These are phyloP conservation scores for Cephus spinipes DNA, from an alignment of 2,888 invertebrate species.

Conservation along the genomic window DNA sequence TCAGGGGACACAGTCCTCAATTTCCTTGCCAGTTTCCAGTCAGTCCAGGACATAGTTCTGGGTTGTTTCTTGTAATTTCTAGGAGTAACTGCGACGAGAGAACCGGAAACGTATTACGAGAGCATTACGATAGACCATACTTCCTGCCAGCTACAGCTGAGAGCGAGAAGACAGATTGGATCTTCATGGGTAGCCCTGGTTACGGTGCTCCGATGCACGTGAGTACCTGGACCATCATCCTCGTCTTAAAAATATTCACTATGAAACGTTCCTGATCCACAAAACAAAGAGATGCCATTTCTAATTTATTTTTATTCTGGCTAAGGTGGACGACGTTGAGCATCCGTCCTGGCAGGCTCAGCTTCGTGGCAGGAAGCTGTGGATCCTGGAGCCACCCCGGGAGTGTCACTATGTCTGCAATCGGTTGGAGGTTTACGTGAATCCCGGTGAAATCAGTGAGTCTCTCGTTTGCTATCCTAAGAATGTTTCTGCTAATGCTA, in stretches of 20 bases:
- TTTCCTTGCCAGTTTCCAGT: no score
- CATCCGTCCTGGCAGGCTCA: constrained; percentile 98
- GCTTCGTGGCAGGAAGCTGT: constrained; percentile 86
- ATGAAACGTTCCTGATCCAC: no score
- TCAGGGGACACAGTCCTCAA: no score
- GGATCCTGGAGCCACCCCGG: constrained; percentile 92
- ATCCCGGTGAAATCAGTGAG: constrained; percentile 92
- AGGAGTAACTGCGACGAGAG: constrained; percentile 95
- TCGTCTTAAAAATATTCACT: background rate
- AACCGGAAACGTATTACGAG: constrained; percentile 80
- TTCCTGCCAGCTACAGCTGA: constrained; percentile 90
- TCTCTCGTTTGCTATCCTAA: constrained; percentile 18
- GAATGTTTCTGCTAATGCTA: no score
- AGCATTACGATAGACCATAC: constrained; percentile 87
- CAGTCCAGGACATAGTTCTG: no score
- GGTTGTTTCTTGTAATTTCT: constrained; percentile 22
- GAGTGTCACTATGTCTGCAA: constrained; percentile 88
- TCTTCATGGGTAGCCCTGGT: constrained; percentile 96
- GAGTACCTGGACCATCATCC: constrained; percentile 57
- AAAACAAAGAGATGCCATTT: constrained; percentile 6
- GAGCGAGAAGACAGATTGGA: constrained; percentile 93
- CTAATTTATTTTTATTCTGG: constrained; percentile 10
- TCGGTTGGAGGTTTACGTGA: constrained; percentile 77
- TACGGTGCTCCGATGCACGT: constrained; percentile 97
- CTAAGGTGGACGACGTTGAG: constrained; percentile 91